phyloP scores from a whole-genome alignment of 23 tunicate genomes.

The Phallusia fumigata region DNA sequence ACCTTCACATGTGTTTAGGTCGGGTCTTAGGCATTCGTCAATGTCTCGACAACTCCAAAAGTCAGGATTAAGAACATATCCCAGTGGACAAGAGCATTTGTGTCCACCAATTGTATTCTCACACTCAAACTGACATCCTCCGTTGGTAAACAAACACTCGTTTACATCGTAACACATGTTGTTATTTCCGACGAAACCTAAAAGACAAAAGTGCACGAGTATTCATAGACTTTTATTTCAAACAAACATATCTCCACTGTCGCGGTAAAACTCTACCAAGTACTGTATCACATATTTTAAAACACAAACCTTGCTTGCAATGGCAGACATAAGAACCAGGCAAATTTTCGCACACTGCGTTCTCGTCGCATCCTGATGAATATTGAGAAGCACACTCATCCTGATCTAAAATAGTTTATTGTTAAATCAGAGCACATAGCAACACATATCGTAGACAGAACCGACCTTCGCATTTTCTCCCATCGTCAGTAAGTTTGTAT shows the following conservation, averaged over 20 bases:
- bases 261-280: no score
- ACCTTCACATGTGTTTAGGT: slow-evolving; percentile 65
- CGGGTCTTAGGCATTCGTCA: slow-evolving; percentile 56
- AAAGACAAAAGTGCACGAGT: no score
- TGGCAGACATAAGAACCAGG: slow-evolving; percentile 49
- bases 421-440: neutral
- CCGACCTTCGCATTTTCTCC: slow-evolving; percentile 68
- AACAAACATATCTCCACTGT: no score
- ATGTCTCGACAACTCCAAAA: slow-evolving; percentile 45
- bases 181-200: slow-evolving; percentile 66
- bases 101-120: slow-evolving; percentile 40
- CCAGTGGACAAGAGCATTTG: slow-evolving; percentile 61
- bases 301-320: slow-evolving; percentile 44
- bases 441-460: neutral
- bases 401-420: slow-evolving; percentile 20
- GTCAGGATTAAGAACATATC: slow-evolving; percentile 43
- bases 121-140: slow-evolving; percentile 61
- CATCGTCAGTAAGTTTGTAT: slow-evolving; percentile 41
- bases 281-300: no score
- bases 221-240: no score
- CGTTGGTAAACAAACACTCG: slow-evolving; percentile 65
- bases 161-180: slow-evolving; percentile 46
- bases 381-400: slow-evolving; percentile 52
- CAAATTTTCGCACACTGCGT: slow-evolving; percentile 40
- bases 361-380: slow-evolving; percentile 29